These are phyloP conservation scores for Drosophila paranaensis DNA, from an alignment of 2,888 invertebrate genomes.

Conservation along the genomic window DNA sequence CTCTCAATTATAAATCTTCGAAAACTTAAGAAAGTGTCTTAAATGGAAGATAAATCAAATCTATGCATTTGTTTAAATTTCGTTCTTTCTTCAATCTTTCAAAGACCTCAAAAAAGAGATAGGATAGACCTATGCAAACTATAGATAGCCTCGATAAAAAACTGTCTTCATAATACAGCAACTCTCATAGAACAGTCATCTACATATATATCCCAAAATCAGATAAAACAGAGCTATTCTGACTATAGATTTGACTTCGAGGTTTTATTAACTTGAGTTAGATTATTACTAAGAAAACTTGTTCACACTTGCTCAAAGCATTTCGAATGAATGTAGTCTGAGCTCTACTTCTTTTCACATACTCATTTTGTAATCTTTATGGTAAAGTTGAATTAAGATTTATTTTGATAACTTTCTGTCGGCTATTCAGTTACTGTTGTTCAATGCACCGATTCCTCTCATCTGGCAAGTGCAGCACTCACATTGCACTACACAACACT, in stretches of 20 bases:
- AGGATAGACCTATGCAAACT: background rate
- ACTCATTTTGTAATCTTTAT: no score
- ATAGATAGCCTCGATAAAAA: background rate
- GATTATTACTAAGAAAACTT: no score
- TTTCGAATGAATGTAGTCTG: background rate
- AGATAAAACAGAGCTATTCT: no score
- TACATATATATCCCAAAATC: no score
- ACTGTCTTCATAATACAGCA: background rate
- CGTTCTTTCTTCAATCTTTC: no score
- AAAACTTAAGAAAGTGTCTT: background rate
- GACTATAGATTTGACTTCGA: no score
- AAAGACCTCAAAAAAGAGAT: no score
- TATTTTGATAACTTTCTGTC: background rate
- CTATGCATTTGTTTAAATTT: no score
- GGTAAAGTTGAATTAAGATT: background rate
- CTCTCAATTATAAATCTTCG: background rate
- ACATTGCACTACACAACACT: slow-evolving; percentile 48
- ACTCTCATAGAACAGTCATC: background rate
- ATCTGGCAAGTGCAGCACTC: slow-evolving; percentile 46
- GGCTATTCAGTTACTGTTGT: slow-evolving; percentile 30
- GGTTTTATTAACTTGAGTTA: no score
- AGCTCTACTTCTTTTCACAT: background rate
- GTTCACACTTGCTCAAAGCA: background rate
- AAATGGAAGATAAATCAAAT: no score
- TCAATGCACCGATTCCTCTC: slow-evolving; percentile 25